phyloP scores from a whole-genome alignment of 2,797 vertebrate species.

The Galaxias olidus region DNA sequence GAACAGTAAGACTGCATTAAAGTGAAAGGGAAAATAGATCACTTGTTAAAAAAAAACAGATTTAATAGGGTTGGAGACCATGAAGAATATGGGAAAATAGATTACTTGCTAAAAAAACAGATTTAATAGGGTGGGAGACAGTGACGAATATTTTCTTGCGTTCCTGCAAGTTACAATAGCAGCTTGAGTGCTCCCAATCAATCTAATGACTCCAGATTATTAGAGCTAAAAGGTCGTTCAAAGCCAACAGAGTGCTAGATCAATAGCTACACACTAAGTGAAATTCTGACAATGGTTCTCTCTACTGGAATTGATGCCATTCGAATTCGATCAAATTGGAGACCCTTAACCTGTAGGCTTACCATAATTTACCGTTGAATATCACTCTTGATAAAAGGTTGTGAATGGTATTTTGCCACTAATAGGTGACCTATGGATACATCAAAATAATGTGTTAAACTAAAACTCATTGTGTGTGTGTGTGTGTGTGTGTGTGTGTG shows the following conservation, averaged over 20 bases:
- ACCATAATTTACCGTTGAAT: constrained; percentile 31
- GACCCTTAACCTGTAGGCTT: constrained; percentile 46
- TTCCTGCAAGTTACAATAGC: not conserved
- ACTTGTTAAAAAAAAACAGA: no score
- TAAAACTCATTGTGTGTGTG: constrained; percentile 2
- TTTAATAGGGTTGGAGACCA: no score
- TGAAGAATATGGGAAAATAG: no score
- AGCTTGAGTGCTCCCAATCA: constrained; percentile 53
- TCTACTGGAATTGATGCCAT: constrained; percentile 38
- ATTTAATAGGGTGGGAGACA: not conserved
- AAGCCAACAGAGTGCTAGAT: constrained; percentile 45
- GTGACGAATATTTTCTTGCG: not conserved
- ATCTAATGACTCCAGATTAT: constrained; percentile 47
- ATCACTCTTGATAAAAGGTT: constrained; percentile 44
- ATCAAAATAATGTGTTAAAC: no score
- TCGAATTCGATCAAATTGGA: constrained; percentile 49
- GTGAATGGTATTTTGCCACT: constrained; percentile 29
- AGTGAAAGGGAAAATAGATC: no score
- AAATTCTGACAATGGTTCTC: constrained; percentile 31
- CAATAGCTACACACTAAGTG: constrained; percentile 45
- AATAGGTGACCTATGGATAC: constrained; percentile 38
- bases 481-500: constrained; percentile 5
- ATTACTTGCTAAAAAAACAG: not conserved
- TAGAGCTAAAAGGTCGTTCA: constrained; percentile 45
- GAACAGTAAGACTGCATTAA: no score